These are phyloP conservation scores for Drosophila nigricruria DNA, from an alignment of 2,888 invertebrate genomes.

Conservation along the genomic window DNA sequence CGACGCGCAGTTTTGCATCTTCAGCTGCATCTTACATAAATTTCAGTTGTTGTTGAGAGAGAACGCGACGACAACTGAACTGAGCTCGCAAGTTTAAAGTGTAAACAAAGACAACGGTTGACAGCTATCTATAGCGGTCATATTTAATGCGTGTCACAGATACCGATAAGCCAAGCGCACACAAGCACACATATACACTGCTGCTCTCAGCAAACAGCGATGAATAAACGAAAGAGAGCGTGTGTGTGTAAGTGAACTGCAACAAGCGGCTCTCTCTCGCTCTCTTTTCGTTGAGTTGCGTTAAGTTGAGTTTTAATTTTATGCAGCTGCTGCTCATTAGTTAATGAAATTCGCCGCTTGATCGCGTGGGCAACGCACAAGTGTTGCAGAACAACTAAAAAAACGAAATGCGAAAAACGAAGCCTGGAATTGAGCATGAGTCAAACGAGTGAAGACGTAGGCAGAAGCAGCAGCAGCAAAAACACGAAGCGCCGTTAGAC, in stretches of 20 bases:
- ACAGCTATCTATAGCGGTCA: slow-evolving; percentile 53
- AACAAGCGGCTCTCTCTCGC: slow-evolving; percentile 18
- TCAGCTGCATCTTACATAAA: slow-evolving; percentile 53
- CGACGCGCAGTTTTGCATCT: slow-evolving; percentile 40
- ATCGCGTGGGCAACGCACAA: slow-evolving; percentile 63
- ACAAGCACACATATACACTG: slow-evolving; percentile 14
- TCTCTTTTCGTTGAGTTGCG: slow-evolving; percentile 4
- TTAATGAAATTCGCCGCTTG: slow-evolving; percentile 35
- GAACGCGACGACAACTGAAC: slow-evolving; percentile 32
- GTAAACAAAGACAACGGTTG: slow-evolving; percentile 50
- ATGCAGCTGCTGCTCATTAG: slow-evolving; percentile 42
- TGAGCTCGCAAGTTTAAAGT: slow-evolving; percentile 50
- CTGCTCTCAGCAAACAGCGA: slow-evolving; percentile 1
- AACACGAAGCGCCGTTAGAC: slow-evolving; percentile 58
- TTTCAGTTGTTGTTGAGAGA: slow-evolving; percentile 4
- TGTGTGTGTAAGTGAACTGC: slow-evolving; percentile 2
- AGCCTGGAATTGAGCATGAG: slow-evolving; percentile 62
- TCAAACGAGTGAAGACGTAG: slow-evolving; percentile 25
- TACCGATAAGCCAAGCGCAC: slow-evolving; percentile 48
- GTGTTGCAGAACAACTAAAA: slow-evolving; percentile 69
- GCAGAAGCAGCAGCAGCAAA: slow-evolving; percentile 17
- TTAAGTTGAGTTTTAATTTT: slow-evolving; percentile 20
- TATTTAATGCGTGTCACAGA: slow-evolving; percentile 53
- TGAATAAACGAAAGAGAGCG: slow-evolving; percentile 7
- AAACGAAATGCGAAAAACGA: slow-evolving; percentile 22